Evolutionary conservation across 2,797 vertebrate genomes (phyloP).

Genomic region (Oreortyx pictus): DNA sequence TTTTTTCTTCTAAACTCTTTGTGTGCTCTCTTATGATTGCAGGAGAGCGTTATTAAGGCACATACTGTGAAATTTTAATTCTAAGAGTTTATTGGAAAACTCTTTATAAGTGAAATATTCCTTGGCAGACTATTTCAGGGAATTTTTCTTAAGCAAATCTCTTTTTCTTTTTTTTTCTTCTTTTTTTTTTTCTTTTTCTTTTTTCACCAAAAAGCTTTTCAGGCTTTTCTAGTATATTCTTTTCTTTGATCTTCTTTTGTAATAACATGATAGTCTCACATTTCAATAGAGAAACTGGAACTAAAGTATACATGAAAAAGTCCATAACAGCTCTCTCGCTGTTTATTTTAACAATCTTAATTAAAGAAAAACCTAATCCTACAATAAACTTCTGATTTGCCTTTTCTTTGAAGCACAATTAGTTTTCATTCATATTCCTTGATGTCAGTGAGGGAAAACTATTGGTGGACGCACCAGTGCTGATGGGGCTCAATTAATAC

Average conservation of each 20-base stretch:
- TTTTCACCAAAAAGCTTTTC: not conserved
- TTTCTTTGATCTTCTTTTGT: conserved; percentile 71
- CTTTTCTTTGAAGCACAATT: conserved; percentile 79
- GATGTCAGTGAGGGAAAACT: conserved; percentile 78
- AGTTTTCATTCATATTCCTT: conserved; percentile 85
- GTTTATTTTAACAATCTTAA: conserved; percentile 73
- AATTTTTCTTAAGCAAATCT: conserved; percentile 45
- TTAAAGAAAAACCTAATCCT: conserved; percentile 73
- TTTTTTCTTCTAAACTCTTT: conserved; percentile 9
- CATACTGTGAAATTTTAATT: not conserved
- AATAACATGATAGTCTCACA: conserved; percentile 56
- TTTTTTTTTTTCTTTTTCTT: not conserved
- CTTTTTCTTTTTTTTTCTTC: not conserved
- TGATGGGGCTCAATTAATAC: conserved; percentile 77
- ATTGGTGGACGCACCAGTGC: conserved; percentile 82
- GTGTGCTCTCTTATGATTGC: not conserved
- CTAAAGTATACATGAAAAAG: conserved; percentile 70
- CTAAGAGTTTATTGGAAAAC: not conserved
- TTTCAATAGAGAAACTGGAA: conserved; percentile 75
- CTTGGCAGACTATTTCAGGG: conserved; percentile 48
- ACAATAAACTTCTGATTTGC: conserved; percentile 70
- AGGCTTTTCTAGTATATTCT: conserved; percentile 27
- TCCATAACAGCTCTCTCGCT: conserved; percentile 44
- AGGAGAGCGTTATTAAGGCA: not conserved
- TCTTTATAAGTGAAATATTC: conserved; percentile 14